Evolutionary conservation across 2,113 vertebrate genomes (phyloP), one percentile per base, ranked within the genome.

Genomic region (Cettia cetti): DNA sequence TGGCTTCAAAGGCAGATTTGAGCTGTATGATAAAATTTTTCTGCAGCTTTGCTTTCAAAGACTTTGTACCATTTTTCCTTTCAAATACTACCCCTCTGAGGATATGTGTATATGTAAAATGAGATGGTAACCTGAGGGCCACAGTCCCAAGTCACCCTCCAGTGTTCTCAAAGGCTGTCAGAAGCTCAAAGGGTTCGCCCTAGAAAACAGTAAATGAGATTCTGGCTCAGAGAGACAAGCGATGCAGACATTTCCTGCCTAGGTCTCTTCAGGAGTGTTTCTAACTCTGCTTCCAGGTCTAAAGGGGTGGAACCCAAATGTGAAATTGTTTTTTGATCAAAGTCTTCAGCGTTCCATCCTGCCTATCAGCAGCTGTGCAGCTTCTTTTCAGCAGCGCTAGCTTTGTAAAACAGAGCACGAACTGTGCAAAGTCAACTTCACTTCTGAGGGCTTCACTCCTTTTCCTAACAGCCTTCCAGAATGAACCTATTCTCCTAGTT

Each of bases 21-120:
- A 87, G 17, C 19, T 69, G 13, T 22, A 57, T 82, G 53, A 95
- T 37, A 33, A 3, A 54, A 10, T 50, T 89, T 91, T 92, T 70
- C 49, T 77, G 30, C 52, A 90, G 63, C 20, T 96, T 86, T 60
- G 15, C 53, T 90, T 95, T 93, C 72, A 93, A 68, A 93, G 72
- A 44, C 44, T 68, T 77, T 37, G 13, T 59, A 54, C n/a, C 15
- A 27, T 42, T 93, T 94, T 78, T 72, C 35, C 30, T 95, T 93
- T 83, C 56, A 86, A 66, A 66, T 80, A 49, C 52, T 59, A 83
- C 6, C 47, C 65, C 44, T 86, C 68, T 86, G 63, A 88, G 71
- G 18, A 56, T 83, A 54, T 10, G 9, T 30, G 63, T 21, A 6
- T n/a, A 60, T 37, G 71, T 72, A 92, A 95, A 90, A 74, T 2